Evolutionary conservation across 2,113 vertebrate species (phyloP).

Genomic region (Pristiophorus japonicus): DNA sequence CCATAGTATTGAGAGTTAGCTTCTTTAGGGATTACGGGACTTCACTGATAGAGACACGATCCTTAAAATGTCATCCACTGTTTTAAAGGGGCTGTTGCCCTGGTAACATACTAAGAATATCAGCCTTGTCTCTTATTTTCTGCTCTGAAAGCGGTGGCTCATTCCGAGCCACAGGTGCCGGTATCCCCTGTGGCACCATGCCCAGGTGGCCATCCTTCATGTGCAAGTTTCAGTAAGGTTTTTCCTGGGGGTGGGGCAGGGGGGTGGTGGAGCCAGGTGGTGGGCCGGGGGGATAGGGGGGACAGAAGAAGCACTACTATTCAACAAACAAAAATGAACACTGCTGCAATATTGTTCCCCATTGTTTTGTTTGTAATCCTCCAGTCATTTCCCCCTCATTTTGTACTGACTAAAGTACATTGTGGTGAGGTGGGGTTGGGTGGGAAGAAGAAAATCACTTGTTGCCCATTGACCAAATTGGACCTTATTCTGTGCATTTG

Average conservation of each 20-base stretch:
- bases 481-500: no score
- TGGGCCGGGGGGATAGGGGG: no score
- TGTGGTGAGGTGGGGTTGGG: no score
- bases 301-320: not conserved
- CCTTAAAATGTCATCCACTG: not conserved
- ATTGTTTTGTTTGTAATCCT: no score
- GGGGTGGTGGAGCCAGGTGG: no score
- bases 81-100: not conserved
- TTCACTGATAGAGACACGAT: not conserved
- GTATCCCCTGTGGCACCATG: not conserved
- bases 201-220: not conserved
- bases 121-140: not conserved
- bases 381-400: no score
- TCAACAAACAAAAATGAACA: not conserved
- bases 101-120: not conserved
- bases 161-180: not conserved
- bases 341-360: no score
- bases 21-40: not conserved
- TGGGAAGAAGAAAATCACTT: no score
- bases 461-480: no score
- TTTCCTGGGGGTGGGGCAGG: not conserved
- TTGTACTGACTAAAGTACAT: no score
- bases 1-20: not conserved
- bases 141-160: not conserved
- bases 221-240: not conserved